A percentile compares a stretch with the other conserved stretches of the same genome.
Conservation (phyloP, 2,888 invertebrate species). For the Eudasyphora cyanicolor region DNA sequence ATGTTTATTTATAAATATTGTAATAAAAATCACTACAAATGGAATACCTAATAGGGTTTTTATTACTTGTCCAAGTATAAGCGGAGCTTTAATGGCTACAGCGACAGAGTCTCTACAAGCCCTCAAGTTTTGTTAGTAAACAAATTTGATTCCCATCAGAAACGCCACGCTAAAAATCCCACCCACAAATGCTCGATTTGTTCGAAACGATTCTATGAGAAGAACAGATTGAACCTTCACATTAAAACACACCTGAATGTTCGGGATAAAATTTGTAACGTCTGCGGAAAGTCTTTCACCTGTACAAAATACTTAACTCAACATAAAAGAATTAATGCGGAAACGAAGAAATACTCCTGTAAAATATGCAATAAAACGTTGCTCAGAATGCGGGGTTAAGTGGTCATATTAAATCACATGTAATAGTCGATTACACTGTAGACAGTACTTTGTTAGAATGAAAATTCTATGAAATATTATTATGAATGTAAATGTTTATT, state of each 20-base stretch:
- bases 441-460: too few relatives aligned
- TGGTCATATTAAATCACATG: conserved; percentile 57
- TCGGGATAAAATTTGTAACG: conserved; percentile 69
- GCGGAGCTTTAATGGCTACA: too few relatives aligned
- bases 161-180: conserved; percentile 67
- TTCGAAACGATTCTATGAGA: conserved; percentile 72
- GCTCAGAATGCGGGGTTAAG: conserved; percentile 54
- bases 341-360: conserved; percentile 54
- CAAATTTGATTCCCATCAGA: conserved; percentile 71
- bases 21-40: not conserved
- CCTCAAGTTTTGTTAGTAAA: too few relatives aligned
- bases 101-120: too few relatives aligned
- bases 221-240: conserved; percentile 71
- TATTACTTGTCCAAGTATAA: too few relatives aligned
- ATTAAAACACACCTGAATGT: conserved; percentile 72
- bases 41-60: not conserved
- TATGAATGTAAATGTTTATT: not conserved
- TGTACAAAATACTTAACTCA: conserved; percentile 64
- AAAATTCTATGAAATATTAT: conserved; percentile 6
- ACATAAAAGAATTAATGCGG: conserved; percentile 58
- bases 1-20: not conserved
- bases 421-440: not conserved
- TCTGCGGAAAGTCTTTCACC: conserved; percentile 68
- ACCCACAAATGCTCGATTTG: conserved; percentile 69
- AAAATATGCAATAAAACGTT: conserved; percentile 51